phyloP scores from a whole-genome alignment of 2,113 vertebrate genomes.

The Stegostoma tigrinum region DNA sequence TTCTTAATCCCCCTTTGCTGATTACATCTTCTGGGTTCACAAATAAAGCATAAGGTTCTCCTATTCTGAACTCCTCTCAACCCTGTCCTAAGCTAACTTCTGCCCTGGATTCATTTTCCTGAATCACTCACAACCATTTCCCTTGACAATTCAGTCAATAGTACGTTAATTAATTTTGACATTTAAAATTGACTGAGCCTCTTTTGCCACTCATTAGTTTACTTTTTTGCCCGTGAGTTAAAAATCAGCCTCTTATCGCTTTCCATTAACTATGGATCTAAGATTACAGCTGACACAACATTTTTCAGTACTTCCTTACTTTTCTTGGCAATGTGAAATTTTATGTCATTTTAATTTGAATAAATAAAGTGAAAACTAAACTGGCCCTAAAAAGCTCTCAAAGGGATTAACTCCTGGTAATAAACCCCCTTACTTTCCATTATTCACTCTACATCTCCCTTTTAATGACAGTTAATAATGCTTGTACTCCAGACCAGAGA shows the following conservation, averaged over 20 bases:
- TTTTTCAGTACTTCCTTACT: background rate
- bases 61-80: background rate
- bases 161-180: background rate
- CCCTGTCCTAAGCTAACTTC: background rate
- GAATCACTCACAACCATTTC: background rate
- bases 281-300: background rate
- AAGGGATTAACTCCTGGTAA: background rate
- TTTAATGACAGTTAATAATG: background rate
- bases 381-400: background rate
- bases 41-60: background rate
- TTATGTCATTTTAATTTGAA: background rate
- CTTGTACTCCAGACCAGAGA: background rate
- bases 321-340: background rate
- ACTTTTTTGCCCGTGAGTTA: background rate
- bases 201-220: background rate
- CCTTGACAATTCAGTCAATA: background rate
- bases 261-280: background rate
- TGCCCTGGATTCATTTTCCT: background rate
- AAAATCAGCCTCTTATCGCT: background rate
- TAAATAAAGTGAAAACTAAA: background rate
- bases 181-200: background rate
- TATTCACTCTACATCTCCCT: background rate
- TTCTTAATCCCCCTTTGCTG: no score
- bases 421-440: background rate
- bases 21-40: background rate